Evolutionary conservation across 2,888 invertebrate species (phyloP), one percentile per base, ranked within the genome.

Genomic region (Cistogaster globosa): DNA sequence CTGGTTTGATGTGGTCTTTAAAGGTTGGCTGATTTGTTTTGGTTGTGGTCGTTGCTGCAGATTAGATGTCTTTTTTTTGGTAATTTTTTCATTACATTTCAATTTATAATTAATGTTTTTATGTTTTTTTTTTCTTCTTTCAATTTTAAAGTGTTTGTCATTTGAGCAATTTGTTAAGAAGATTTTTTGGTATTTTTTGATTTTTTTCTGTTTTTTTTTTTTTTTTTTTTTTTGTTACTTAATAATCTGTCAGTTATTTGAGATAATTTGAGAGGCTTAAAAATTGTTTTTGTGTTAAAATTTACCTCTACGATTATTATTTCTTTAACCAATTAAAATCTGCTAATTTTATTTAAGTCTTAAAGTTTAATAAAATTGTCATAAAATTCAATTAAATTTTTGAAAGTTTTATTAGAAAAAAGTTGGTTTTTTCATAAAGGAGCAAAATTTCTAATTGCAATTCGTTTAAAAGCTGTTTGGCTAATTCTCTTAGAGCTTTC

Each of bases 141-240:
- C 36, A 72, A 36, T 48, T 80, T 81, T 63, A 69, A 84, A 84
- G 67, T 84, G 77, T 81, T 69, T 81, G 77, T 78, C 81, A 81
- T 77, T 84, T 81, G 77, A 69, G 68, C 72, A 84, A 80, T 84
- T 84, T 81, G 77, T 81, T 84, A 68, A 77, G 42, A 68, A 69
- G 48, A 57, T 84, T 32, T 32, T 72, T 75, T 48, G 58, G 55
- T 72, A 80, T 22, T 20, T 20, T 63, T 63, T 63, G 32, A 32
- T 32, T 32, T 32, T 4, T 32, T 32, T 32, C 32, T n/a, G n/a
- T n/a, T n/a, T n/a, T n/a, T n/a, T n/a, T n/a, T n/a, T n/a, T n/a
- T n/a, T n/a, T n/a, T n/a, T n/a, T n/a, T 84, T 32, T 32, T 72
- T 75, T 48, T 53, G 55, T 72, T 26, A 26, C 4, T 26, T 26